Evolutionary conservation across 1,140 invertebrate species (phyloP), one percentile per base, ranked within the genome.

Genomic region (Tetraneura akinire): DNA sequence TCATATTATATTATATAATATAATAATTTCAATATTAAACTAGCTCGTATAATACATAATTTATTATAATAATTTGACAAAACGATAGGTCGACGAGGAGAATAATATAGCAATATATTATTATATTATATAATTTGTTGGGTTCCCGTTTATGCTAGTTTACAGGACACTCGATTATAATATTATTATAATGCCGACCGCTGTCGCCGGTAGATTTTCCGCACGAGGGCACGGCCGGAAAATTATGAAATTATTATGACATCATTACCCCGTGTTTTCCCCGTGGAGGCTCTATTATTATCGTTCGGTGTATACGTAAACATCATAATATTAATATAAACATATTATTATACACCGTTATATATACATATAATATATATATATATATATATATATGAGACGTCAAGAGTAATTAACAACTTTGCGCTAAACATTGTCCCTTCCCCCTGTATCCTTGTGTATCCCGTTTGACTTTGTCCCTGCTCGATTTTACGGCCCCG

Each of bases 391-490:
- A 16, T 29, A 57, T 14, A 37, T 32, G 55, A 37, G 42, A 78
- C 53, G 74, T 78, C 74, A 78, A 78, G 74, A 60, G 74, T 78
- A 78, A 78, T 78, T 78, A 78, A 78, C 74, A 78, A 78, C 74
- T 78, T 78, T 78, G 74, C 37, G 21, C 74, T 26, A 18, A 60
- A 71, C 68, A 47, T 14, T 18, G 23, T 16, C 47, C 68, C 45
- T n/a, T 11, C 14, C 66, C 21, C 1, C 64, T n/a, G 4, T n/a
- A 11, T 18, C 60, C 45, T 37, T 8, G 45, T 10, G 16, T 14
- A 37, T 4, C 26, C 18, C 53, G 55, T 11, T 23, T 18, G 32
- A 76, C 73, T 78, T 29, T 60, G 55, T 62, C 74, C 53, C 47
- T n/a, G n/a, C n/a, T 62, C 45, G 26, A 78, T 55, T 78, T 60